A percentile compares a stretch with the other conserved stretches of the same genome.
Evolutionary conservation across 30 jellyfish, hydroid and myxozoan species (phyloP).

Genomic region (Pelagia noctiluca): DNA sequence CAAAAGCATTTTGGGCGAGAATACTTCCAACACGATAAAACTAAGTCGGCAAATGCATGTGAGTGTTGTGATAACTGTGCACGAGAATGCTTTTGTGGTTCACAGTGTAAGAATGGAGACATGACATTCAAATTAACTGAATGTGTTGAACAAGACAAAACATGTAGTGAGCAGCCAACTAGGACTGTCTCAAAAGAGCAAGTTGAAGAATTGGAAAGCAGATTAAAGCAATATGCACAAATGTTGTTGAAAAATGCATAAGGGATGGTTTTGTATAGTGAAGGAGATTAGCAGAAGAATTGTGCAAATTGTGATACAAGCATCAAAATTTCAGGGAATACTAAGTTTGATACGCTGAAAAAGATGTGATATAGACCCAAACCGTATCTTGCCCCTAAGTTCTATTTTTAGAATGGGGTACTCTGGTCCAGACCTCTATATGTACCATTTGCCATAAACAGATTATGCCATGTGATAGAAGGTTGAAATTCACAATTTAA

Average conservation of each 20-base stretch:
- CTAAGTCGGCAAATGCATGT: conserved; percentile 25
- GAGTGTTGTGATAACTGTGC: conserved; percentile 30
- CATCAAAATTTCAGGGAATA: neutral
- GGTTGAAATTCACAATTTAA: too few species aligned
- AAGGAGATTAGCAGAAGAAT: neutral
- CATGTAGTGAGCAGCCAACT: neutral
- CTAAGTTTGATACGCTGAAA: neutral
- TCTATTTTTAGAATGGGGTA: too few species aligned
- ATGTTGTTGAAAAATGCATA: conserved; percentile 15
- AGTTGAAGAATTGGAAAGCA: conserved; percentile 1
- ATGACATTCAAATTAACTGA: conserved; percentile 1
- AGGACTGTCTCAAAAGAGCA: conserved; percentile 1
- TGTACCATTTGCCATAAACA: too few species aligned
- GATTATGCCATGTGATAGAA: too few species aligned
- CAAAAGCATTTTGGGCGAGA: conserved; percentile 22
- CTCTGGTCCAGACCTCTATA: too few species aligned
- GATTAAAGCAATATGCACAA: conserved; percentile 11
- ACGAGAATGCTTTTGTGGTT: conserved; percentile 18
- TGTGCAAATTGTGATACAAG: conserved; percentile 3
- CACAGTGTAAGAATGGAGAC: conserved; percentile 14
- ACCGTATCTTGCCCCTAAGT: too few species aligned
- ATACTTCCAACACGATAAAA: conserved; percentile 19
- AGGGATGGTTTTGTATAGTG: conserved; percentile 24
- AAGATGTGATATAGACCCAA: too few species aligned
- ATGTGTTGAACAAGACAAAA: neutral